These are phyloP conservation scores for Ectemnius lituratus DNA, from an alignment of 2,888 invertebrate genomes.

Conservation along the genomic window DNA sequence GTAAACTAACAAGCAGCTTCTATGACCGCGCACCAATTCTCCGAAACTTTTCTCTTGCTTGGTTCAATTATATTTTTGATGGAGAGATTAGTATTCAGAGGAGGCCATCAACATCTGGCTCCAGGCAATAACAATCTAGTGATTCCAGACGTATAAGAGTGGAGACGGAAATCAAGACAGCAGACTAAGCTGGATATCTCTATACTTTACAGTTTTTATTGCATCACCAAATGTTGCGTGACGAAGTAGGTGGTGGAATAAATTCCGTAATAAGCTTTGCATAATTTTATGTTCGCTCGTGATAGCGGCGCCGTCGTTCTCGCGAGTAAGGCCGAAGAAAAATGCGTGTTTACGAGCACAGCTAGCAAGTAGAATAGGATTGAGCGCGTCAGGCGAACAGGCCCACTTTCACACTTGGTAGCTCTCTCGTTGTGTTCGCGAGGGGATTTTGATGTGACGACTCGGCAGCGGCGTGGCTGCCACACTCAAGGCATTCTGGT, in stretches of 20 bases:
- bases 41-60: too few species aligned
- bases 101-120: too few species aligned
- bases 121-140: too few species aligned
- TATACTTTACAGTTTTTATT: conserved; percentile 23
- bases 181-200: not conserved
- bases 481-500: conserved; percentile 20
- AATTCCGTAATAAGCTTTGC: conserved; percentile 44
- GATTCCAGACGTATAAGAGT: too few species aligned
- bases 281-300: conserved; percentile 26
- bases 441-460: conserved; percentile 24
- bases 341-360: conserved; percentile 32
- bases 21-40: too few species aligned
- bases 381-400: conserved; percentile 13
- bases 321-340: conserved; percentile 23
- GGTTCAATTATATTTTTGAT: too few species aligned
- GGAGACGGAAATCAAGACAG: too few species aligned
- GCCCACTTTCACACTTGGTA: conserved; percentile 51
- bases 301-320: conserved; percentile 9
- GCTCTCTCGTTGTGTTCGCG: conserved; percentile 7
- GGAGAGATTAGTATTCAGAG: too few species aligned
- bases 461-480: conserved; percentile 12
- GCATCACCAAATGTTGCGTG: conserved; percentile 34
- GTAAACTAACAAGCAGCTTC: too few species aligned
- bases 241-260: conserved; percentile 26
- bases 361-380: conserved; percentile 17